Conservation (phyloP, 2,113 vertebrate genomes). For the Cranoglanis bouderius region DNA sequence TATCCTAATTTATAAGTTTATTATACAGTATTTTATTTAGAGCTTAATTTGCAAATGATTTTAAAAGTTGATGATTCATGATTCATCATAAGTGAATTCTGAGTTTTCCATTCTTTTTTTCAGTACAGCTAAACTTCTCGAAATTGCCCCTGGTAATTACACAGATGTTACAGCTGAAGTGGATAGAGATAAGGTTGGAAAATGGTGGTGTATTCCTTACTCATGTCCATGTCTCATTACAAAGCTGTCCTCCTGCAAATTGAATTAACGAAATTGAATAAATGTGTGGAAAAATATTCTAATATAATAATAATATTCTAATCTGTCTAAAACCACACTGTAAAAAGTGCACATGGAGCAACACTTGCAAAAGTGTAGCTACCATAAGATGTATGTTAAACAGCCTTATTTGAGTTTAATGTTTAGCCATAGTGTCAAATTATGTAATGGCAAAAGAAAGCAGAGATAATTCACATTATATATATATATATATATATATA, state of each 20-base stretch:
- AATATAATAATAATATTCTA: background rate
- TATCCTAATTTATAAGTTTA: background rate
- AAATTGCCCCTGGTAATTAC: background rate
- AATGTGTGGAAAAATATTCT: background rate
- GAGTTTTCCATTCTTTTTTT: background rate
- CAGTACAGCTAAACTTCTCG: background rate
- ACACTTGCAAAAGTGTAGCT: background rate
- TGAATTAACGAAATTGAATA: background rate
- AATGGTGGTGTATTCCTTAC: background rate
- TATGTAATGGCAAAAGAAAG: background rate
- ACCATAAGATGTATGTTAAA: background rate
- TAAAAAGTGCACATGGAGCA: background rate
- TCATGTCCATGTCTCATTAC: background rate
- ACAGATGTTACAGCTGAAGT: background rate
- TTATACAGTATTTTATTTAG: background rate
- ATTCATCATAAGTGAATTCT: background rate
- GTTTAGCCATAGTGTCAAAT: background rate
- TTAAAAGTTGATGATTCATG: background rate
- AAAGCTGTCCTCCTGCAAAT: background rate
- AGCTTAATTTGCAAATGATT: background rate
- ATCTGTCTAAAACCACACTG: background rate
- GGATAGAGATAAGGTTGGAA: background rate
- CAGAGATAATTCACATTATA: background rate
- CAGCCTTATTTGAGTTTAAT: background rate
- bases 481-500: background rate